Base-by-base conservation (phyloP, 2,888 invertebrate species). In the Dicycla oo region DNA sequence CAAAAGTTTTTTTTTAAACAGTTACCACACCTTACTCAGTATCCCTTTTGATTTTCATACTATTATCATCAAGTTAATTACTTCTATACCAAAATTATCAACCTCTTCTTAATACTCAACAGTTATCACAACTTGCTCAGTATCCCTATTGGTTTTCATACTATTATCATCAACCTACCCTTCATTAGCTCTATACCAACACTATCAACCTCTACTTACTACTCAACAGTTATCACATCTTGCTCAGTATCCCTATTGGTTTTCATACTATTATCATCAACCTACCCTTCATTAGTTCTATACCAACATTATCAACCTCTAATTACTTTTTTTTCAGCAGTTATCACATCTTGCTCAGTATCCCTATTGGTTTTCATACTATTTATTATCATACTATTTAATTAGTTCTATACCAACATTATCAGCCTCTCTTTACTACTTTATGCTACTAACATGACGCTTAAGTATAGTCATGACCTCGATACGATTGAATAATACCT, bases 391-490 rank as follows among this genome's bases (percentile, higher is more conserved):
- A 30, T 70, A 6, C 4, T 0, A 5, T 34, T 34, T 34, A 2
- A 40, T 49, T 43, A 34, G 5, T 15, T 51, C 3, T 20, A 58
- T 23, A 49, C 4, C 15, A n/a, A 26, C 23, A 69, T 53, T 30
- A 30, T 30, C 49, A n/a, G 8, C 67, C 13, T 8, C n/a, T 34
- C 10, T 23, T 23, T 78, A 62, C 43, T 20, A 26, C 49, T 34
- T 26, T 40, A 30, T 53, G 56, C 34, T 11, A 34, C 40, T 43
- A 51, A 57, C 56, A 47, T 26, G 57, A 81, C 18, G 47, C 54
- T 45, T 30, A 65, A 62, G 57, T 66, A 77, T 75, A 81, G 79
- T 75, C 75, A 70, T 77, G 75, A 80, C 69, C 69, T 75, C 76
- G 77, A 63, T 71, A 70, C 58, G 64, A 80, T 69, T 71, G 69